phyloP scores from a whole-genome alignment of 1,140 invertebrate species.

The Listronotus bonariensis region DNA sequence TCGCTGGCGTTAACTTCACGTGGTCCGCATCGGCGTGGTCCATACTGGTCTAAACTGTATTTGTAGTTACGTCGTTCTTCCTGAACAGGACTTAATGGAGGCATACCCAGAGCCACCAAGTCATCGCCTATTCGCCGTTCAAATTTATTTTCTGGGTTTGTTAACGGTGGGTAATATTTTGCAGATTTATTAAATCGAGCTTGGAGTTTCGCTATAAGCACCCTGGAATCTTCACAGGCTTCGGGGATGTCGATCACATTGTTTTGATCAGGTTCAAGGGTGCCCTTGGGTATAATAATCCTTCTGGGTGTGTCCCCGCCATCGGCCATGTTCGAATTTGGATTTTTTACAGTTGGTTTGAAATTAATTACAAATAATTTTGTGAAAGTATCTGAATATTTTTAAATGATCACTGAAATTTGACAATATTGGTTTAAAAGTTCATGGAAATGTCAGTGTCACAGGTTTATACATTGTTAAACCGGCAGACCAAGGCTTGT shows the following conservation, averaged over 20 bases:
- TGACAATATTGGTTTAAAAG: too few species aligned
- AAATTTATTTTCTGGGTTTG: neutral
- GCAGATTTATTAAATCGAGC: neutral
- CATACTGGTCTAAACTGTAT: too few species aligned
- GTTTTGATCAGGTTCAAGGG: neutral
- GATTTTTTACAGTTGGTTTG: neutral
- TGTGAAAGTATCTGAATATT: neutral
- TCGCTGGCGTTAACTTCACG: too few species aligned
- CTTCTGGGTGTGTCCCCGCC: neutral
- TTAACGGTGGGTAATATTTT: neutral
- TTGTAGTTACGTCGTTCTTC: too few species aligned
- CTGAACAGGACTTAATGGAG: too few species aligned
- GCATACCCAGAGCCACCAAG: neutral
- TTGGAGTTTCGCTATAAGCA: neutral
- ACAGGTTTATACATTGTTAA: too few species aligned
- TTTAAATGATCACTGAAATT: neutral
- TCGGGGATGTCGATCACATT: constrained; percentile 7
- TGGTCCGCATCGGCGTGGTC: too few species aligned
- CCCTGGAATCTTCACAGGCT: neutral
- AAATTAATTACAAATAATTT: neutral
- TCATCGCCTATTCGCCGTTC: neutral
- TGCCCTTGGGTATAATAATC: constrained; percentile 4
- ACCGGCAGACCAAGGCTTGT: too few species aligned
- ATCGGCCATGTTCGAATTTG: constrained; percentile 1
- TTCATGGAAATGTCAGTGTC: too few species aligned